Percentiles rank a stretch among this genome's conserved stretches.
phyloP scores from a whole-genome alignment of 2,113 vertebrate genomes.

The Prolemur simus region DNA sequence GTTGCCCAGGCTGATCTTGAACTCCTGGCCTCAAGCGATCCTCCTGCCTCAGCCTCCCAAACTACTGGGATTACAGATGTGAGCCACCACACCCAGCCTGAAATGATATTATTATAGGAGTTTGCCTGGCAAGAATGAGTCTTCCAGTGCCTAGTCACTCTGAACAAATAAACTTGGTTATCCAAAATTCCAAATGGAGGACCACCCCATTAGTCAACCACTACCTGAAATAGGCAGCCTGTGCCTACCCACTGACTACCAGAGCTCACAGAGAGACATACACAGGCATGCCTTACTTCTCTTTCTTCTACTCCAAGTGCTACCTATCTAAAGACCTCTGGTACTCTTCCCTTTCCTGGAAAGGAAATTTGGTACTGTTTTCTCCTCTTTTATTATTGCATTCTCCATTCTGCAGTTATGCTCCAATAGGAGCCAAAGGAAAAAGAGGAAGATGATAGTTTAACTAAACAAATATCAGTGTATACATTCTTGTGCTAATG shows the following conservation, averaged over 20 bases:
- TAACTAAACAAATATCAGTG: background rate
- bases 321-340: background rate
- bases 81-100: too few relatives aligned
- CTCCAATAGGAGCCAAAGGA: background rate
- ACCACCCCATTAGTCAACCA: background rate
- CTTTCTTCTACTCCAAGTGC: background rate
- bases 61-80: too few relatives aligned
- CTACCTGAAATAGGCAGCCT: background rate
- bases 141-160: background rate
- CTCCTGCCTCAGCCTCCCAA: too few relatives aligned
- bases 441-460: background rate
- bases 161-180: constrained; percentile 9
- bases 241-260: background rate
- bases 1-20: too few relatives aligned
- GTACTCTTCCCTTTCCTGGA: background rate
- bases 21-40: too few relatives aligned
- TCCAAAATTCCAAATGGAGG: background rate
- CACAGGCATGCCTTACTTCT: background rate
- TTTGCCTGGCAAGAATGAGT: constrained; percentile 2
- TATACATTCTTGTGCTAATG: background rate
- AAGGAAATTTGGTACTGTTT: background rate
- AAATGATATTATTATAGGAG: constrained; percentile 1
- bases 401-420: background rate
- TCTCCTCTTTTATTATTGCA: background rate
- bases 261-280: background rate